A percentile compares a stretch with the other conserved stretches of the same genome.
Conservation (phyloP, 2,113 vertebrate genomes). For the Bothrops jararaca region DNA sequence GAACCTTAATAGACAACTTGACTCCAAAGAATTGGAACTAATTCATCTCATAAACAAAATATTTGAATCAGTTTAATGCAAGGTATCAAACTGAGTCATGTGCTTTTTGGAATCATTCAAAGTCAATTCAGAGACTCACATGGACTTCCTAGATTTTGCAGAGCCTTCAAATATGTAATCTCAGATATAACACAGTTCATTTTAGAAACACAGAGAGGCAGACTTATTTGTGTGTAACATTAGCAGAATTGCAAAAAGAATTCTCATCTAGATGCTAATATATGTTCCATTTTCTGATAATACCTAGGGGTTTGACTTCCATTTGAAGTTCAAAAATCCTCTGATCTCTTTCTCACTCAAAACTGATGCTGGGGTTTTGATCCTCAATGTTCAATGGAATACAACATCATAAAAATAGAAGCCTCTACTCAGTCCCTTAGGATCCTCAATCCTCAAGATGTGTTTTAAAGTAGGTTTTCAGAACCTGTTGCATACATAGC, state of each 20-base stretch:
- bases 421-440: not conserved
- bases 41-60: not conserved
- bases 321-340: not conserved
- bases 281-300: not conserved
- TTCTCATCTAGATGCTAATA: not conserved
- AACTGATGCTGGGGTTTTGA: not conserved
- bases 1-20: not conserved
- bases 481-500: not conserved
- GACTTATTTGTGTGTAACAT: not conserved
- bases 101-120: not conserved
- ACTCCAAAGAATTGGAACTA: not conserved
- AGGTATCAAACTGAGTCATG: not conserved
- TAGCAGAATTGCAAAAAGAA: not conserved
- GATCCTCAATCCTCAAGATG: not conserved
- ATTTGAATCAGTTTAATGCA: not conserved
- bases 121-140: not conserved
- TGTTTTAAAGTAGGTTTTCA: not conserved
- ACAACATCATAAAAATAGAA: not conserved
- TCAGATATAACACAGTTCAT: not conserved
- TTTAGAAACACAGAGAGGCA: not conserved
- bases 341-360: not conserved
- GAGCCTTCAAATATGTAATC: not conserved
- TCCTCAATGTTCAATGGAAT: not conserved
- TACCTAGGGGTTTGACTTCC: not conserved
- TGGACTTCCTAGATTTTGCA: not conserved